Percentiles rank a stretch among this genome's conserved stretches.
Evolutionary conservation across 2,113 vertebrate species (phyloP).

Genomic region (Steatornis caripensis): DNA sequence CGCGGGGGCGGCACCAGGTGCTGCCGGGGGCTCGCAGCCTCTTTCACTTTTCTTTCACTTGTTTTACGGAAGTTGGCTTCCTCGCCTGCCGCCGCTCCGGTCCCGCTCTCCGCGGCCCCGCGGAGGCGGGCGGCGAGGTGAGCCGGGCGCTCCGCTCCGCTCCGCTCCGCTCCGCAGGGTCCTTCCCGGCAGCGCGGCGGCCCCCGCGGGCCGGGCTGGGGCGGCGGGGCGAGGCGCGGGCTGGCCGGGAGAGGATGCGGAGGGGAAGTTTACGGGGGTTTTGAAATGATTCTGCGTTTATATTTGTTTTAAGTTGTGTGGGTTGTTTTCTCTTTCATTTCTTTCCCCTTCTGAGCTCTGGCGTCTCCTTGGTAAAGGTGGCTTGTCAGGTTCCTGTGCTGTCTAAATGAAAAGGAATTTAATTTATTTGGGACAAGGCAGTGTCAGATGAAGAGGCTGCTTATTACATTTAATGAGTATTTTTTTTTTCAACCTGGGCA

Average conservation of each 20-base stretch:
- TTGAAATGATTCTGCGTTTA: slow-evolving; percentile 54
- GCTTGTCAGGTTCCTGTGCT: slow-evolving; percentile 77
- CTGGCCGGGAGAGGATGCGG: not conserved
- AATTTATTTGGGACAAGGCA: slow-evolving; percentile 85
- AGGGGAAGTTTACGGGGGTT: slow-evolving; percentile 69
- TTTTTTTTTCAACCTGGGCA: slow-evolving; percentile 57
- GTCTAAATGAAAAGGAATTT: slow-evolving; percentile 84
- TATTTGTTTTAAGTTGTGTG: slow-evolving; percentile 35
- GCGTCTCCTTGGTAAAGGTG: slow-evolving; percentile 72
- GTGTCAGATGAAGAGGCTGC: slow-evolving; percentile 76
- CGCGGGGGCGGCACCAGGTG: slow-evolving; percentile 9
- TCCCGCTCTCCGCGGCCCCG: not conserved
- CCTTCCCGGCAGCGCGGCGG: not conserved
- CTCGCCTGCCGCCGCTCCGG: not conserved
- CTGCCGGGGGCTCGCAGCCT: not conserved
- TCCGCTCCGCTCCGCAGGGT: not conserved
- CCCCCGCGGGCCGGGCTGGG: not conserved
- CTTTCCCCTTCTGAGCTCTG: not conserved
- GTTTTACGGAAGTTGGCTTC: slow-evolving; percentile 71
- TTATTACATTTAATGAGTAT: slow-evolving; percentile 81
- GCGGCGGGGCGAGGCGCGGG: not conserved
- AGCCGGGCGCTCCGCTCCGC: not conserved
- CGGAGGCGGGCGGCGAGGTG: not conserved
- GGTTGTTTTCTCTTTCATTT: slow-evolving; percentile 72
- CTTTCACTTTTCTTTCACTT: slow-evolving; percentile 76